Conservation (phyloP, 2,797 vertebrate species). For the Sparus aurata region DNA sequence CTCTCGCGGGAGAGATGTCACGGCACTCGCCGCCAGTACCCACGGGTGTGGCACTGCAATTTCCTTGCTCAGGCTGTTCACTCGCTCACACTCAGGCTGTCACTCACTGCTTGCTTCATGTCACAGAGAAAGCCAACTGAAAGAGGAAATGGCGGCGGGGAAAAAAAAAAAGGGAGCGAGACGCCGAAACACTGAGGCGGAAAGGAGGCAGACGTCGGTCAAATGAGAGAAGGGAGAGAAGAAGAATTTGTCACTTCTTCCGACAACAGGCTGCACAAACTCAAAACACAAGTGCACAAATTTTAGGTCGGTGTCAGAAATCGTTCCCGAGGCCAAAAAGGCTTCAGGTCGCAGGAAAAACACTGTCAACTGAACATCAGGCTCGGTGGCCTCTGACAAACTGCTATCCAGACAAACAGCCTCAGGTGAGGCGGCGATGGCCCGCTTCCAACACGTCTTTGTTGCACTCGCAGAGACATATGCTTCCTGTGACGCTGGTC, state of each 20-base stretch:
- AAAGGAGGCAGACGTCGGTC: slow-evolving; percentile 5
- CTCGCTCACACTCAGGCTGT: slow-evolving; percentile 39
- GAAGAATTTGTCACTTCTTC: background rate
- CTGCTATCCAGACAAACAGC: slow-evolving; percentile 18
- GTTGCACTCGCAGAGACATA: slow-evolving; percentile 14
- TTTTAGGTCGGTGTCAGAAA: background rate
- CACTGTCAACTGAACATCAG: slow-evolving; percentile 33
- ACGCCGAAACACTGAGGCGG: slow-evolving; percentile 20
- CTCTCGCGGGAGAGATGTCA: slow-evolving; percentile 15
- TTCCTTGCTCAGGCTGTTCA: slow-evolving; percentile 28
- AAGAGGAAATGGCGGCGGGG: slow-evolving; percentile 16
- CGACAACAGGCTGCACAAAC: slow-evolving; percentile 13
- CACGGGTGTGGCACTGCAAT: slow-evolving; percentile 25
- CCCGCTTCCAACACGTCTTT: background rate
- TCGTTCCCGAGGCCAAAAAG: slow-evolving; percentile 24
- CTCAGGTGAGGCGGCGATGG: slow-evolving; percentile 13
- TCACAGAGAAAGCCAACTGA: slow-evolving; percentile 31
- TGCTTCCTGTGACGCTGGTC: background rate
- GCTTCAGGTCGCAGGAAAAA: slow-evolving; percentile 32
- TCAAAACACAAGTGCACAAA: slow-evolving; percentile 15
- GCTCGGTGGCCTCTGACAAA: slow-evolving; percentile 26
- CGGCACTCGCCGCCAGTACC: slow-evolving; percentile 1
- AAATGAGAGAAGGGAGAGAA: slow-evolving; percentile 17
- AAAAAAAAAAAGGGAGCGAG: slow-evolving; percentile 29
- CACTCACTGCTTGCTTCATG: slow-evolving; percentile 35